Base-by-base conservation (phyloP, 1,140 invertebrate genomes). In the Atta colombica region DNA sequence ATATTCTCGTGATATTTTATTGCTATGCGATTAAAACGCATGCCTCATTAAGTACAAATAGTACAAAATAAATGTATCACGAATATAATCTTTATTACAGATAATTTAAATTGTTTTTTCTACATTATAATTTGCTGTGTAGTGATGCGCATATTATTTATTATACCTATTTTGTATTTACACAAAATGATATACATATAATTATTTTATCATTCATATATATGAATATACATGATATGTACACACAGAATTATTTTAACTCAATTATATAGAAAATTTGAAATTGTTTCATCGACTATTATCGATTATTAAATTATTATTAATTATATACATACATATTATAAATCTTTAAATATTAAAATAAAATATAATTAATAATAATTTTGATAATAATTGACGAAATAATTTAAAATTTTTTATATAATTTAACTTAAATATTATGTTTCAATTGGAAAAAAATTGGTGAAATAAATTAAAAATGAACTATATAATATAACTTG, bases 1-100 rank as follows among this genome's bases (percentile, higher is more conserved):
- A 66, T 6, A 49, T 16, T 16, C 25, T 88, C 66, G 21, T 63
- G 8, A 39, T 35, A 10, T 80, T 80, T 71, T 58, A 16, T 81
- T 81, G 39, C 25, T 49, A 35, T 31, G 78, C 25, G 53, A 60
- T 58, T 55, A 18, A 74, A 72, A 72, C 35, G 1, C 21, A 71
- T 72, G 68, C 35, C 60, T 82, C 35, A 74, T 61, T 63, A 60
- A 69, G 7, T 31, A 39, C 21, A 18, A 72, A 2, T 14, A 31
- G 35, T 25, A 25, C 25, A 25, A 25, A 0, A n/a, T 21, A 72
- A 4, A 49, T 21, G 5, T 28, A 71, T 49, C 25, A 16, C 21
- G 12, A 60, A 72, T 72, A 58, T 72, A 72, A 82, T 60, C 28
- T 58, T 72, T 49, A 45, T 45, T 45, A 14, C 25, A n/a, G 25